phyloP scores from a whole-genome alignment of 2,113 vertebrate genomes.

The Ahaetulla prasina region DNA sequence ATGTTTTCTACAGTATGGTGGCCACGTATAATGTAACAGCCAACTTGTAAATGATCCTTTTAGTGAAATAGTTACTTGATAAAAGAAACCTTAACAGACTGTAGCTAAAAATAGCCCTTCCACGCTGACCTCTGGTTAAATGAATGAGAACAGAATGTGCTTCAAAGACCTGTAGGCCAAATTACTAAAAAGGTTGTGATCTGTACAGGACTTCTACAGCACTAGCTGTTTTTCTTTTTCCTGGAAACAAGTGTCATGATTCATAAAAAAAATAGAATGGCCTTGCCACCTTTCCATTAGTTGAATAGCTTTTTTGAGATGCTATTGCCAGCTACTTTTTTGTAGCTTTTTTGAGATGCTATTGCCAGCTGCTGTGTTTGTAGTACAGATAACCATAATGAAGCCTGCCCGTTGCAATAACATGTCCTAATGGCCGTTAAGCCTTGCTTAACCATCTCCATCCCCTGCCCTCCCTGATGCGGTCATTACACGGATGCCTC shows the following conservation, averaged over 20 bases:
- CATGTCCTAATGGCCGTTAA: background rate
- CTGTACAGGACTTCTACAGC: background rate
- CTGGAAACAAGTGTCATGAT: background rate
- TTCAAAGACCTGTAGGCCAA: slow-evolving; percentile 32
- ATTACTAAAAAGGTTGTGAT: background rate
- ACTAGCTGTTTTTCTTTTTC: background rate
- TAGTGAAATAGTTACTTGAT: slow-evolving; percentile 25
- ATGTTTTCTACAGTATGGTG: background rate
- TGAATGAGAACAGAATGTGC: background rate
- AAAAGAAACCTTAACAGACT: slow-evolving; percentile 32
- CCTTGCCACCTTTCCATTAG: background rate
- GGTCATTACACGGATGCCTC: background rate
- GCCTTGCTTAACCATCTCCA: background rate
- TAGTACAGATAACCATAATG: background rate
- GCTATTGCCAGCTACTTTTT: background rate
- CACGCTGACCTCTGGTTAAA: background rate
- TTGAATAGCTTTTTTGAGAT: background rate
- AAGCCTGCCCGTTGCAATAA: background rate
- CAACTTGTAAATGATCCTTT: slow-evolving; percentile 21
- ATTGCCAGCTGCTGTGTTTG: background rate
- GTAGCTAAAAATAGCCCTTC: slow-evolving; percentile 51
- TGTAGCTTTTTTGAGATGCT: background rate
- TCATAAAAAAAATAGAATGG: background rate
- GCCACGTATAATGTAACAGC: background rate
- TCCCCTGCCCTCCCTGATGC: background rate